A percentile compares a stretch with the other conserved stretches of the same genome.
phyloP scores from a whole-genome alignment of 2,888 invertebrate species.

The Catocala sponsa region DNA sequence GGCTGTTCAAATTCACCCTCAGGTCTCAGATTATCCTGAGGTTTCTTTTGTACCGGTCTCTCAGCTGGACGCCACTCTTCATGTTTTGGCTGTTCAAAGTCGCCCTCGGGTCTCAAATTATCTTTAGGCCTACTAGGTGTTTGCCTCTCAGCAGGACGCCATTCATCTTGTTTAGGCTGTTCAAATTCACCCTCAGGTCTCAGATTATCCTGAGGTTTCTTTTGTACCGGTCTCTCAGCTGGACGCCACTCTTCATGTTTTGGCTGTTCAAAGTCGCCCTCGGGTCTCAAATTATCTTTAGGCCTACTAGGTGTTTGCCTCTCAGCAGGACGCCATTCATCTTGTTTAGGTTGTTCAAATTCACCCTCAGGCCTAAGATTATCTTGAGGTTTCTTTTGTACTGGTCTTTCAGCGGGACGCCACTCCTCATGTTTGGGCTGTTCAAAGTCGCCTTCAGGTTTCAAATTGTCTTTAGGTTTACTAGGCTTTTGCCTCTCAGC shows the following conservation, averaged over 20 bases:
- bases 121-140: conserved; percentile 72
- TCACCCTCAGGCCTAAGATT: conserved; percentile 86
- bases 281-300: neutral
- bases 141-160: conserved; percentile 73
- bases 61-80: conserved; percentile 76
- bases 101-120: conserved; percentile 66
- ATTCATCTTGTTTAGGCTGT: conserved; percentile 75
- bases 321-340: conserved; percentile 80
- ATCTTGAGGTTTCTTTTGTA: conserved; percentile 75
- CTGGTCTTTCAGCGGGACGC: conserved; percentile 68
- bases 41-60: conserved; percentile 82
- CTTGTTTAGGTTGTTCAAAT: conserved; percentile 76
- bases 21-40: conserved; percentile 86
- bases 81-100: conserved; percentile 76
- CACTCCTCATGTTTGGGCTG: conserved; percentile 70
- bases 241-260: conserved; percentile 70
- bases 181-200: conserved; percentile 82
- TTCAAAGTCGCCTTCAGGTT: conserved; percentile 74
- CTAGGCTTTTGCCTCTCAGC: conserved; percentile 63
- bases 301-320: conserved; percentile 63
- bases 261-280: conserved; percentile 44
- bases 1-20: conserved; percentile 86
- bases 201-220: conserved; percentile 81
- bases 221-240: conserved; percentile 84
- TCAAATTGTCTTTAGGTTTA: conserved; percentile 79